Base-by-base conservation (phyloP, 2,797 vertebrate species). In the Percopsis omiscomaycus region DNA sequence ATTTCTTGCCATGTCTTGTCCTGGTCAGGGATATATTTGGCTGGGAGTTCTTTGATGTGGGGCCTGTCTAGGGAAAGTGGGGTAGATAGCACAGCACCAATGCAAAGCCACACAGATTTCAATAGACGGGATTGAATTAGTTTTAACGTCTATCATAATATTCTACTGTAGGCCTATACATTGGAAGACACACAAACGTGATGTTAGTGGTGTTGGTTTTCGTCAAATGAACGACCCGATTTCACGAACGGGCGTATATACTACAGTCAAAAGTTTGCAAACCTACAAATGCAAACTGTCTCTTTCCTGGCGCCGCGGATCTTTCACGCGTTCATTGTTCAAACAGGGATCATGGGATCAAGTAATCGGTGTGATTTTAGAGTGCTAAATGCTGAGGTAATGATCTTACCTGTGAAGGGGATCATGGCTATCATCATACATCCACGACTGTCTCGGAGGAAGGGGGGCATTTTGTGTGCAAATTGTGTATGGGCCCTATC, bases 11-110 rank as follows among this genome's bases (percentile, higher is more conserved):
- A 42, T 65, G 67, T 56, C 49, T 29, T 65, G 10, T 52, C 71
- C 56, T 60, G 68, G 50, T 71, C 73, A 56, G 69, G 47, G 77
- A 73, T 73, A 37, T 15, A 52, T 59, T 8, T 29, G 59, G 15
- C 32, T 57, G 30, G 11, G 37, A 10, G 32, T 50, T 71, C 76
- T 83, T 80, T 84, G 81, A 86, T 78, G 75, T 81, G 56, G 32
- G 27, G 30, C 37, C 50, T 58, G 61, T 44, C 42, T 60, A 62
- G 63, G 16, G 59, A 67, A 32, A 45, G 28, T 16, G 42, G 22
- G 4, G n/a, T 11, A 16, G 55, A 16, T 13, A 44, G 55, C 12
- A 15, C n/a, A 15, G 12, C 14, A 29, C 52, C 4, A 15, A 6
- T 8, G 32, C 8, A 37, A 22, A 22, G 22, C 22, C 22, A 22